phyloP scores from a whole-genome alignment of 2,113 vertebrate species.

The Seriola quinqueradiata region DNA sequence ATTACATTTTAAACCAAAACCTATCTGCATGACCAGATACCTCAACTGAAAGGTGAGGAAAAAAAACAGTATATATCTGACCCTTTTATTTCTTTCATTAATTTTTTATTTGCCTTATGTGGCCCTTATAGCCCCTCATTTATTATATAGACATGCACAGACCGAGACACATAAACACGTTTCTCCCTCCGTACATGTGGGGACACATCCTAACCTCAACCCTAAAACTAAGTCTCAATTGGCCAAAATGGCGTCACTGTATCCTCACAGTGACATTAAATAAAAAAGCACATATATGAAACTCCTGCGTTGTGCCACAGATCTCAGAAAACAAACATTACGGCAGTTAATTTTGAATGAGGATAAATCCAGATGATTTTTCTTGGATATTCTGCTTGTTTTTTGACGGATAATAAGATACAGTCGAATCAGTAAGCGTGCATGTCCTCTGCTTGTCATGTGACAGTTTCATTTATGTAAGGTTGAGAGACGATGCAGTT shows the following conservation, averaged over 20 bases:
- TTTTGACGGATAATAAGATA: conserved; percentile 45
- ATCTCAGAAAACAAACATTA: conserved; percentile 9
- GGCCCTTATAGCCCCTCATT: neutral
- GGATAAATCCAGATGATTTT: conserved; percentile 28
- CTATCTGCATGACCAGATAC: neutral
- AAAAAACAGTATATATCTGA: neutral
- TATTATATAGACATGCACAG: neutral
- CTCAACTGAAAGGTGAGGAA: neutral
- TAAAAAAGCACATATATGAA: conserved; percentile 11
- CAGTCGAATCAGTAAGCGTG: conserved; percentile 57
- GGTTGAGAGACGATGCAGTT: conserved; percentile 16
- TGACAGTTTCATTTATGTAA: conserved; percentile 30
- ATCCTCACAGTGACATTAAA: neutral
- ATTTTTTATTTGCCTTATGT: neutral
- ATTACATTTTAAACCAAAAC: neutral
- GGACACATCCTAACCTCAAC: neutral
- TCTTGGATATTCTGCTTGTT: conserved; percentile 40
- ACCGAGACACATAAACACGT: neutral
- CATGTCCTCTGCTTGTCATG: conserved; percentile 39
- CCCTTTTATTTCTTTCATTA: neutral
- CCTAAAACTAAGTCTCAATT: neutral
- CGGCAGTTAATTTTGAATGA: conserved; percentile 8
- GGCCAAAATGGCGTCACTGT: neutral
- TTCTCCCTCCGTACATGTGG: neutral
- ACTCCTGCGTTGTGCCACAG: conserved; percentile 17